Conservation (phyloP, 2,888 invertebrate species). For the Leucania comma region DNA sequence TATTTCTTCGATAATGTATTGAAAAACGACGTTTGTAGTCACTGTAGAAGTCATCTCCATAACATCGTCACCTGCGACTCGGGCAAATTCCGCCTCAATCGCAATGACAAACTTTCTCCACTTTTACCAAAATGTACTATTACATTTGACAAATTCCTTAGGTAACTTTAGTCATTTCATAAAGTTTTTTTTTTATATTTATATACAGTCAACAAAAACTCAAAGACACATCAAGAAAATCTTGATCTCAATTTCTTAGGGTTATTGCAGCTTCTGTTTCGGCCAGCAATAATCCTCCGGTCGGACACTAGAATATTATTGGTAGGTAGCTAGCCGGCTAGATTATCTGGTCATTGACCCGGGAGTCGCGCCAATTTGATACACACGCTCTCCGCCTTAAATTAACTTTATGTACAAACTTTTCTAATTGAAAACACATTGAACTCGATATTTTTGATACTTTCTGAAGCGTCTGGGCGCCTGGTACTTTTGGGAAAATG, state of each 20-base stretch:
- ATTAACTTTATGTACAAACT: conserved; percentile 50
- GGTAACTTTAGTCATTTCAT: not conserved
- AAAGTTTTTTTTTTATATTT: not conserved
- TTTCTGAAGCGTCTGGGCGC: not conserved
- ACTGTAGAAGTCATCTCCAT: too few relatives aligned
- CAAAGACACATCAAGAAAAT: not conserved
- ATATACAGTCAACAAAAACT: not conserved
- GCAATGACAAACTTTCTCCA: too few relatives aligned
- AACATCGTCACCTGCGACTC: too few relatives aligned
- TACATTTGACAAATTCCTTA: too few relatives aligned
- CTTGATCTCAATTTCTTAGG: not conserved
- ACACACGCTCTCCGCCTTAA: conserved; percentile 43
- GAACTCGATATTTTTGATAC: conserved; percentile 36
- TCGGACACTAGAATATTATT: conserved; percentile 41
- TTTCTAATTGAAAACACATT: conserved; percentile 56
- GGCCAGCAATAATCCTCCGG: not conserved
- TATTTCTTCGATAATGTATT: too few relatives aligned
- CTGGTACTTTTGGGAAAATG: not conserved
- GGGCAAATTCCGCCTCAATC: too few relatives aligned
- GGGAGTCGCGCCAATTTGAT: conserved; percentile 56
- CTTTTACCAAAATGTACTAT: too few relatives aligned
- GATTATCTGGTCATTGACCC: conserved; percentile 67
- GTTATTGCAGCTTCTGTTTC: not conserved
- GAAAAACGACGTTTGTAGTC: too few relatives aligned
- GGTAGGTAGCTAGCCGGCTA: conserved; percentile 58